Percentiles rank a stretch among this genome's conserved stretches.
Evolutionary conservation across 2,797 vertebrate species (phyloP).

Genomic region (Lagocephalus sceleratus): DNA sequence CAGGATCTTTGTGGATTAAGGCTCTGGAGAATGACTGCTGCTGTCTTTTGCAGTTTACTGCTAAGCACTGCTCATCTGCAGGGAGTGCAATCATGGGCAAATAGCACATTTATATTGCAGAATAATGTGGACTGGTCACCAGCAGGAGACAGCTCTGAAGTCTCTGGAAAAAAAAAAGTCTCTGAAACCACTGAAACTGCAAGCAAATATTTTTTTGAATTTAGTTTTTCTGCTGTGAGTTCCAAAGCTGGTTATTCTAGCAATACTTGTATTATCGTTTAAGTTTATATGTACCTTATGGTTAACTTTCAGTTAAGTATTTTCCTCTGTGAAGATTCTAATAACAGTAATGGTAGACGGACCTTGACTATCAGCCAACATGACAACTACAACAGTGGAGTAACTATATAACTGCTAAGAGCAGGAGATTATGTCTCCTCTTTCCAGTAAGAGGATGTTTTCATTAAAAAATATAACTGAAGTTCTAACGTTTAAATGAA

Average conservation of each 20-base stretch:
- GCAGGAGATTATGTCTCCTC: constrained; percentile 17
- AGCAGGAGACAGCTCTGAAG: constrained; percentile 64
- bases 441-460: constrained; percentile 10
- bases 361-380: constrained; percentile 1
- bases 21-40: constrained; percentile 48
- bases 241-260: no score
- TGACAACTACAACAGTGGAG: constrained; percentile 6
- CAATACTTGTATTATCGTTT: no score
- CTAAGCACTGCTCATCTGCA: constrained; percentile 67
- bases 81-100: constrained; percentile 72
- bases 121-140: constrained; percentile 67
- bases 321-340: background rate
- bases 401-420: constrained; percentile 23
- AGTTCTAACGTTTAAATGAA: constrained; percentile 34
- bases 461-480: constrained; percentile 13
- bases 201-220: constrained; percentile 15
- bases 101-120: constrained; percentile 73
- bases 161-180: constrained; percentile 53
- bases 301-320: background rate
- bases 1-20: constrained; percentile 34
- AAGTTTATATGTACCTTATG: no score
- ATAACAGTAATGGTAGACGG: background rate
- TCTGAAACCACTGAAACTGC: constrained; percentile 56
- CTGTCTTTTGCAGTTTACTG: constrained; percentile 59
- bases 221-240: no score